Conservation (phyloP, 2,113 vertebrate species). For the Halcyon senegalensis region DNA sequence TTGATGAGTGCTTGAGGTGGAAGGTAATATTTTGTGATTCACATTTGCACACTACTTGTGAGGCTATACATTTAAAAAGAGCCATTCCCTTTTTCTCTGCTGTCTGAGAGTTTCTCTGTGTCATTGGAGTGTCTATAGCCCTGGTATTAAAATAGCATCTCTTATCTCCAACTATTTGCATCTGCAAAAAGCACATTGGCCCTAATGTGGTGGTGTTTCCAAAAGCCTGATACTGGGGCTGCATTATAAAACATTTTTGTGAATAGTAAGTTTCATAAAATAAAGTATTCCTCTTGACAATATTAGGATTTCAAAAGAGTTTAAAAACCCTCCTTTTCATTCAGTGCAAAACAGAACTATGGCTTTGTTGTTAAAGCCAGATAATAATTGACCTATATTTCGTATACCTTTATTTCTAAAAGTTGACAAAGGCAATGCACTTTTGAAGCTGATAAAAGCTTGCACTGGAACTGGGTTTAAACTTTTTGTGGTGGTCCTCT, state of each 20-base stretch:
- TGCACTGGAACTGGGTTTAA: not conserved
- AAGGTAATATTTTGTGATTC: not conserved
- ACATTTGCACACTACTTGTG: not conserved
- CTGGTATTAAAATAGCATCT: not conserved
- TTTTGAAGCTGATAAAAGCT: not conserved
- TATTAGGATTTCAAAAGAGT: not conserved
- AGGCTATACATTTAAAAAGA: not conserved
- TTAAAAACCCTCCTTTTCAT: not conserved
- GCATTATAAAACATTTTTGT: not conserved
- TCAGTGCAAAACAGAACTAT: not conserved
- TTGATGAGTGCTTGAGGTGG: not conserved
- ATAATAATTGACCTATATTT: conserved; percentile 43
- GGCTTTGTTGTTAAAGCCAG: not conserved
- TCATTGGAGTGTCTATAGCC: not conserved
- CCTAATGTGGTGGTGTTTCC: not conserved
- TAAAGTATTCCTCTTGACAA: not conserved
- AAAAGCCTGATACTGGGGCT: not conserved
- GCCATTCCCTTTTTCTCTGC: not conserved
- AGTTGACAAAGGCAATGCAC: not conserved
- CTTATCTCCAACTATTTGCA: not conserved
- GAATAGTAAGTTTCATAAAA: not conserved
- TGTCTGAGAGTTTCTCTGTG: not conserved
- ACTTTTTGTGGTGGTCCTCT: not conserved
- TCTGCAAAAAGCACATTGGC: not conserved
- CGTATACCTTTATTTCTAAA: not conserved